Percentiles rank a stretch among this genome's conserved stretches.
Evolutionary conservation across 2,797 vertebrate genomes (phyloP).

Genomic region (Pampus argenteus): DNA sequence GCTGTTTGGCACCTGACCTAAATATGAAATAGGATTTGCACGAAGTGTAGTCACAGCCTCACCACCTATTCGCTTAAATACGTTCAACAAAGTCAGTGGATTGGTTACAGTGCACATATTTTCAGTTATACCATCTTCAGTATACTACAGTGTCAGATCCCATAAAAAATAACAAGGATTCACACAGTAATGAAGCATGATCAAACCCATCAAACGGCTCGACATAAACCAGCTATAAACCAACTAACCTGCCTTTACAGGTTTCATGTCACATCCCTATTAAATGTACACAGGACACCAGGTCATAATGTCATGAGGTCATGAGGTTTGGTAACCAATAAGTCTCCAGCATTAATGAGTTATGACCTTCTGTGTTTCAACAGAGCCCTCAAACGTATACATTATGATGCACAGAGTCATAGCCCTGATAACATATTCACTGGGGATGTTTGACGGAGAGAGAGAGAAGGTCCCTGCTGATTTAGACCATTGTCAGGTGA

Average conservation of each 20-base stretch:
- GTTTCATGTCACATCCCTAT: conserved; percentile 31
- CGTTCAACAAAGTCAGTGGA: not conserved
- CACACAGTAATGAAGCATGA: conserved; percentile 24
- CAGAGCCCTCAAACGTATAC: conserved; percentile 30
- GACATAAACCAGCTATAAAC: conserved; percentile 6
- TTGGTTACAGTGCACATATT: not conserved
- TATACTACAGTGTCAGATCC: not conserved
- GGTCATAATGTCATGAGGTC: conserved; percentile 24
- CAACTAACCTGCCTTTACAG: conserved; percentile 1
- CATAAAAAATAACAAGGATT: conserved; percentile 24
- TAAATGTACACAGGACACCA: conserved; percentile 37
- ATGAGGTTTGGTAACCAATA: conserved; percentile 24
- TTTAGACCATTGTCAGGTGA: conserved; percentile 47
- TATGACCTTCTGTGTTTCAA: conserved; percentile 53
- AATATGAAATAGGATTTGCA: not conserved
- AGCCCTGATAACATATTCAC: conserved; percentile 67
- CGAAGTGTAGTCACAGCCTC: not conserved
- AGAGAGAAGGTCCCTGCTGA: conserved; percentile 28
- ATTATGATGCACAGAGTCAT: conserved; percentile 36
- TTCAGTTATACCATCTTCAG: not conserved
- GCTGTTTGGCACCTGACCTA: not conserved
- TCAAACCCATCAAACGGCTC: conserved; percentile 13
- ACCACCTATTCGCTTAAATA: too few relatives aligned
- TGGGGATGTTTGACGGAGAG: not conserved
- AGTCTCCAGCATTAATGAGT: conserved; percentile 32